Evolutionary conservation across 1,140 invertebrate species (phyloP).

Genomic region (Stegodyphus mimosarum): DNA sequence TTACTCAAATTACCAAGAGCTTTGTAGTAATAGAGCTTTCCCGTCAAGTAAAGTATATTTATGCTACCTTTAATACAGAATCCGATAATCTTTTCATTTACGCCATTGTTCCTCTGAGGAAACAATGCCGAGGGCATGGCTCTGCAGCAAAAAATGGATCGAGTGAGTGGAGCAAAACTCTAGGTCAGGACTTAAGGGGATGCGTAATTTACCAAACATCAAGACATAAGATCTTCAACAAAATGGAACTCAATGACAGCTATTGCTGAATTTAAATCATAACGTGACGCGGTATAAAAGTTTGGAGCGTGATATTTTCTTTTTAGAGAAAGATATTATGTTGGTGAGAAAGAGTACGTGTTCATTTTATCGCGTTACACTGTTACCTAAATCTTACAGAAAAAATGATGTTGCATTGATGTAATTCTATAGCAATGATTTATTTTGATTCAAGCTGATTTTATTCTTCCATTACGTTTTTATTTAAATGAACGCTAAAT

Average conservation of each 20-base stretch:
- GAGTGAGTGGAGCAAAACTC: conserved; percentile 38
- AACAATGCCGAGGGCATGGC: not conserved
- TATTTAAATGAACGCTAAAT: too few relatives aligned
- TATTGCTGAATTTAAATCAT: conserved; percentile 60
- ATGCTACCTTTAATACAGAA: too few relatives aligned
- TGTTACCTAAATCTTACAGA: not conserved
- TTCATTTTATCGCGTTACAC: conserved; percentile 34
- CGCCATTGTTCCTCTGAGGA: conserved; percentile 19
- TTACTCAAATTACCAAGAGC: too few relatives aligned
- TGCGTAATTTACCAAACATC: conserved; percentile 58
- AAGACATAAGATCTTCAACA: conserved; percentile 54
- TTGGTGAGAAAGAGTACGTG: conserved; percentile 35
- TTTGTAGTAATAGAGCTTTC: too few relatives aligned
- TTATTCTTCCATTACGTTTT: too few relatives aligned
- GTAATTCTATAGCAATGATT: too few relatives aligned
- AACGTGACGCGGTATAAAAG: conserved; percentile 55
- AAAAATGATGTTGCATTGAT: too few relatives aligned
- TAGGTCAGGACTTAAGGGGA: conserved; percentile 42
- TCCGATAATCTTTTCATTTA: not conserved
- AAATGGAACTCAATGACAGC: conserved; percentile 56
- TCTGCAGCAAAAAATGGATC: conserved; percentile 20
- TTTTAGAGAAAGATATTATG: conserved; percentile 44
- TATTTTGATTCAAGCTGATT: too few relatives aligned
- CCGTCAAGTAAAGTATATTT: too few relatives aligned
- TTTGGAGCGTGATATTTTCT: conserved; percentile 33